A percentile compares a stretch with the other conserved stretches of the same genome.
Evolutionary conservation across 2,888 invertebrate species (phyloP).

Genomic region (Eugnorisma glareosa): DNA sequence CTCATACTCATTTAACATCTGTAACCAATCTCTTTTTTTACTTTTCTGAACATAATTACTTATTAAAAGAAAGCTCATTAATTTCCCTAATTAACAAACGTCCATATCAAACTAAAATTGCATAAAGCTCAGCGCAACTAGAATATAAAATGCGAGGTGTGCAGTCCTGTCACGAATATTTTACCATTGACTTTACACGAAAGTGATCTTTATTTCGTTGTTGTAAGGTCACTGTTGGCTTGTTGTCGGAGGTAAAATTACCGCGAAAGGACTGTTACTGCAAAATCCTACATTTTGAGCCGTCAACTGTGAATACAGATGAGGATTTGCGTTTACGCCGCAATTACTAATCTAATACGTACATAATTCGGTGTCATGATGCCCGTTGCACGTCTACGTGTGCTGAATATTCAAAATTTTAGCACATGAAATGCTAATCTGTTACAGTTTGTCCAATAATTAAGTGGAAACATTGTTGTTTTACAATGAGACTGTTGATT

Average conservation of each 20-base stretch:
- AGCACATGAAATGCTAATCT: constrained; percentile 67
- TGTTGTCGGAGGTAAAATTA: background rate
- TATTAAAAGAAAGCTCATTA: constrained; percentile 13
- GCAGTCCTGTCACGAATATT: background rate
- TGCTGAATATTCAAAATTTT: constrained; percentile 62
- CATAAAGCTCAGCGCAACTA: constrained; percentile 51
- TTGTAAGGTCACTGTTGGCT: background rate
- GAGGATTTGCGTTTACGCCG: constrained; percentile 76
- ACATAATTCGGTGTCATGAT: constrained; percentile 73
- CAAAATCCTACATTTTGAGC: constrained; percentile 64
- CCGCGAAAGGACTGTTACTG: constrained; percentile 17
- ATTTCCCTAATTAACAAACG: constrained; percentile 53
- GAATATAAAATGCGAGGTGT: constrained; percentile 60
- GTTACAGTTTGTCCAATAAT: constrained; percentile 69
- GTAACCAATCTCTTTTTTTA: background rate
- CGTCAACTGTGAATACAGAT: constrained; percentile 74
- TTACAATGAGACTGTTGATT: constrained; percentile 51
- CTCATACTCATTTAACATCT: background rate
- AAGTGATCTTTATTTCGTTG: background rate
- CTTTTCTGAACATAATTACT: background rate
- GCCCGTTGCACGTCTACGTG: constrained; percentile 59
- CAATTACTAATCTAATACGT: constrained; percentile 79
- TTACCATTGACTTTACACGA: background rate
- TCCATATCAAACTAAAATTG: constrained; percentile 58
- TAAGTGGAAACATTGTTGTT: constrained; percentile 59